phyloP scores from a whole-genome alignment of 2,113 vertebrate species.

The Numida meleagris region DNA sequence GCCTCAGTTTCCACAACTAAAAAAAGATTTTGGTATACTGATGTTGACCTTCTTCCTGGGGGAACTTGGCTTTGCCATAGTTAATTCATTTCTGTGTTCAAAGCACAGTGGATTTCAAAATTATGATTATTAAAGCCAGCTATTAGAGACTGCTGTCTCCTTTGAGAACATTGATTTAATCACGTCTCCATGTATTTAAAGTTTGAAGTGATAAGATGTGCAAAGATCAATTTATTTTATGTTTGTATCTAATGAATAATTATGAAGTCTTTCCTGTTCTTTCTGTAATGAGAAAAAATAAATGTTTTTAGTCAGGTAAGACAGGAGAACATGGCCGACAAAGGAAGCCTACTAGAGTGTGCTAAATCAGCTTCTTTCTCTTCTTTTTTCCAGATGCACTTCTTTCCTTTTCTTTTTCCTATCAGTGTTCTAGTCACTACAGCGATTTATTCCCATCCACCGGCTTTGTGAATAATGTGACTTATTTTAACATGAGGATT shows the following conservation, averaged over 20 bases:
- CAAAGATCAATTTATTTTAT: conserved; percentile 44
- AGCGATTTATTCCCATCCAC: neutral
- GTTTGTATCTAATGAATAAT: conserved; percentile 8
- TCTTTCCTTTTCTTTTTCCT: neutral
- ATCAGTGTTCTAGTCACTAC: neutral
- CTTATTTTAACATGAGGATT: neutral
- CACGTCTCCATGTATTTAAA: conserved; percentile 21
- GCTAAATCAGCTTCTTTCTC: neutral
- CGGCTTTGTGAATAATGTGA: neutral
- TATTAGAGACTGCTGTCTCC: conserved; percentile 10
- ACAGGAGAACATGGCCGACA: neutral
- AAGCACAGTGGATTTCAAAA: conserved; percentile 26
- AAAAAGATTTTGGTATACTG: neutral
- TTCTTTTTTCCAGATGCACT: neutral
- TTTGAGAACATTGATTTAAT: conserved; percentile 54
- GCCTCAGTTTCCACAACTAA: neutral
- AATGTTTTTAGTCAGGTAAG: neutral
- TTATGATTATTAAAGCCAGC: conserved; percentile 38
- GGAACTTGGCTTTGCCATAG: neutral
- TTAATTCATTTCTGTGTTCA: conserved; percentile 10
- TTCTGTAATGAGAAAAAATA: neutral
- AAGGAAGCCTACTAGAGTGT: neutral
- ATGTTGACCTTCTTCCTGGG: neutral
- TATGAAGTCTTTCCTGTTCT: neutral
- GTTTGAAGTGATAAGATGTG: conserved; percentile 1